A percentile compares a stretch with the other conserved stretches of the same genome.
Conservation (phyloP, 2,113 vertebrate species). For the Albula glossodonta region DNA sequence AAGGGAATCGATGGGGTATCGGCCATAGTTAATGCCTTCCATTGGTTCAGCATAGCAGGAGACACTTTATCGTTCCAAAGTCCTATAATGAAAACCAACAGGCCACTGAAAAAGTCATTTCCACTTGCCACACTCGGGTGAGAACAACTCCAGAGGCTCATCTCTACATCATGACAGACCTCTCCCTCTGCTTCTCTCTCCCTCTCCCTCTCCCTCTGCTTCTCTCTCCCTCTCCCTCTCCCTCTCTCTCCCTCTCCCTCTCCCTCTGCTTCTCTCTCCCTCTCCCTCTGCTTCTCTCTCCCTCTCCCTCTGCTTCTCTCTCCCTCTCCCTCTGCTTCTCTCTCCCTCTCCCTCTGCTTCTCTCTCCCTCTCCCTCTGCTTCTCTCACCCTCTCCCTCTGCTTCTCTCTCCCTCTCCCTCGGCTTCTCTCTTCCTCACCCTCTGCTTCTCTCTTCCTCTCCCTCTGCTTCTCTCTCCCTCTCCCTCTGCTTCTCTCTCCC, state of each 20-base stretch:
- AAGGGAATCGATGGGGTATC: slow-evolving; percentile 20
- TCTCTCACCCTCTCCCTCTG: neutral
- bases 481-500: neutral
- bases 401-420: neutral
- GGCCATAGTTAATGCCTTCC: neutral
- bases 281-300: neutral
- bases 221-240: slow-evolving; percentile 7
- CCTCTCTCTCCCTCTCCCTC: neutral
- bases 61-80: neutral
- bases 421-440: neutral
- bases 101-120: slow-evolving; percentile 22
- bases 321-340: too few relatives aligned
- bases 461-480: neutral
- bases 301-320: neutral
- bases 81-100: slow-evolving; percentile 24
- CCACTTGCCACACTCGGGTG: slow-evolving; percentile 2
- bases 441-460: neutral
- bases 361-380: neutral
- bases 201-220: neutral
- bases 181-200: neutral
- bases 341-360: neutral
- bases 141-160: neutral
- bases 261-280: neutral
- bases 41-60: neutral
- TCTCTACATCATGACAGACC: neutral